phyloP scores from a whole-genome alignment of 1,140 invertebrate genomes.

The silkworm (Bombyx mori) region ASM3026992v2 NC_085110.1:4423001-4423500 shows the following conservation, averaged over 20 bases:
- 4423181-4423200: slow-evolving; percentile 50
- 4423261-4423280: slow-evolving; percentile 30
- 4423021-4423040: slow-evolving; percentile 39
- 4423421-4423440: slow-evolving; percentile 50
- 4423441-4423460: slow-evolving; percentile 34
- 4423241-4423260: slow-evolving; percentile 61
- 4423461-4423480: slow-evolving; percentile 28
- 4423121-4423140: slow-evolving; percentile 49
- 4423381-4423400: slow-evolving; percentile 58
- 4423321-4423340: slow-evolving; percentile 10
- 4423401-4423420: slow-evolving; percentile 57
- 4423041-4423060: slow-evolving; percentile 51
- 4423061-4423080: slow-evolving; percentile 32
- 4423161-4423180: slow-evolving; percentile 46
- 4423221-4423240: slow-evolving; percentile 57
- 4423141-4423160: slow-evolving; percentile 52
- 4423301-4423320: slow-evolving; percentile 8
- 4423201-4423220: slow-evolving; percentile 65
- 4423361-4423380: slow-evolving; percentile 33
- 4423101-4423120: slow-evolving; percentile 41
- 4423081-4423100: slow-evolving; percentile 42
- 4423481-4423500: slow-evolving; percentile 44
- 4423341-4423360: slow-evolving; percentile 11
- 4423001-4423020: slow-evolving; percentile 53
- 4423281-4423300: slow-evolving; percentile 25